phyloP scores from a whole-genome alignment of 2,888 invertebrate genomes.

The Apamea anceps region DNA sequence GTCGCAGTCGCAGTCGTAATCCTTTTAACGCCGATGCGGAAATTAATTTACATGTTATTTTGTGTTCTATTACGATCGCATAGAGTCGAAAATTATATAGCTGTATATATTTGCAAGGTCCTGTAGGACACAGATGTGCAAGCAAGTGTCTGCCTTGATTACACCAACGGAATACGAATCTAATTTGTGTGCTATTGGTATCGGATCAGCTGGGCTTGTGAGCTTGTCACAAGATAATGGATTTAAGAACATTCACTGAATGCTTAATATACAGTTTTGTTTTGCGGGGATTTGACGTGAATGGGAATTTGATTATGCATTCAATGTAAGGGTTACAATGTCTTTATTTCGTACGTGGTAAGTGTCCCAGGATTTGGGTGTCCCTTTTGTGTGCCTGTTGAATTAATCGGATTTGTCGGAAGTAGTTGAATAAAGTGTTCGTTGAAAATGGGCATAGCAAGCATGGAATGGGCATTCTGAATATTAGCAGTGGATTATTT shows the following conservation, averaged over 20 bases:
- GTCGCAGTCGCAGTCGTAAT: constrained; percentile 74
- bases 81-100: constrained; percentile 68
- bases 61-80: constrained; percentile 27
- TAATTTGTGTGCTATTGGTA: constrained; percentile 80
- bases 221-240: constrained; percentile 81
- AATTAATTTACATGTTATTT: constrained; percentile 31
- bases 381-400: constrained; percentile 10
- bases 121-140: constrained; percentile 84
- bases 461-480: not conserved
- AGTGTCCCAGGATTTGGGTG: constrained; percentile 31
- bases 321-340: constrained; percentile 51
- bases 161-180: constrained; percentile 84
- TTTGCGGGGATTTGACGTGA: constrained; percentile 69
- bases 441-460: not conserved
- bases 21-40: constrained; percentile 73
- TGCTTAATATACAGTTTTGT: constrained; percentile 70
- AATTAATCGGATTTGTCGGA: constrained; percentile 24
- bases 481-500: not conserved
- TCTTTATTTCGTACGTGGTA: constrained; percentile 57
- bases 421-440: not conserved
- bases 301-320: constrained; percentile 72
- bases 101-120: constrained; percentile 61
- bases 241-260: constrained; percentile 77
- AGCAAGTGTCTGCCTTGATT: constrained; percentile 86
- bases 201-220: constrained; percentile 81